Evolutionary conservation across 2,888 invertebrate genomes (phyloP), one percentile per base, ranked within the genome.

Genomic region (Lomographa bimaculata): DNA sequence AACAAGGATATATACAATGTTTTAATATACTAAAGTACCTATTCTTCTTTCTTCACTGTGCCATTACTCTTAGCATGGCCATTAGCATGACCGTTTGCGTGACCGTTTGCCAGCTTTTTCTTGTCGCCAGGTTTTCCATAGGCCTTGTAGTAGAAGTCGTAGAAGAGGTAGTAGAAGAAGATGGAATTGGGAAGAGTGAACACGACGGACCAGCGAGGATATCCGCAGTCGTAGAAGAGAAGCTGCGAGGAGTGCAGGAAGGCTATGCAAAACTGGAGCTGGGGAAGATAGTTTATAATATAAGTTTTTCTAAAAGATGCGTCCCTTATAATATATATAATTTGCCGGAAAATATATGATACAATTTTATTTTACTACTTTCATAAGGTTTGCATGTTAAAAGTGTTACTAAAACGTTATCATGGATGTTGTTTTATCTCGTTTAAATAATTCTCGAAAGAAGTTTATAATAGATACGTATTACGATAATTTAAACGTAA

Each of bases 91-190:
- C 46, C 53, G 21, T 67, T 74, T 0, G 54, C 37, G 17, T 69
- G 51, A 3, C 64, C 68, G 7, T 77, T 77, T 50, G 53, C 46
- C 53, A 66, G 25, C 27, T 62, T 72, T 39, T 72, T 75, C 43
- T 71, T 77, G 4, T 76, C 68, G 1, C 49, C 70, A 1, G 82
- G 74, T 46, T 72, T 81, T 0, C 83, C 84, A 72, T 96, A 96
- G 0, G 95, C 92, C 65, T 94, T 93, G 60, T 94, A 93, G 82
- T 98, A 98, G 90, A 98, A 98, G 66, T 97, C 95, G 45, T 94
- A 93, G 89, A 98, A 98, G 48, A 98, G 91, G 71, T 96, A 93
- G 79, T 97, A 96, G 90, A 98, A 98, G 91, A 98, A 95, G 33
- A 97, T 92, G 5, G 96, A 96, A 82, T 98, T 98, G 5, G 96